Percentiles rank a stretch among this genome's conserved stretches.
These are phyloP conservation scores for Deroplatys truncata DNA, from an alignment of 2,888 invertebrate genomes.

Conservation along the genomic window DNA sequence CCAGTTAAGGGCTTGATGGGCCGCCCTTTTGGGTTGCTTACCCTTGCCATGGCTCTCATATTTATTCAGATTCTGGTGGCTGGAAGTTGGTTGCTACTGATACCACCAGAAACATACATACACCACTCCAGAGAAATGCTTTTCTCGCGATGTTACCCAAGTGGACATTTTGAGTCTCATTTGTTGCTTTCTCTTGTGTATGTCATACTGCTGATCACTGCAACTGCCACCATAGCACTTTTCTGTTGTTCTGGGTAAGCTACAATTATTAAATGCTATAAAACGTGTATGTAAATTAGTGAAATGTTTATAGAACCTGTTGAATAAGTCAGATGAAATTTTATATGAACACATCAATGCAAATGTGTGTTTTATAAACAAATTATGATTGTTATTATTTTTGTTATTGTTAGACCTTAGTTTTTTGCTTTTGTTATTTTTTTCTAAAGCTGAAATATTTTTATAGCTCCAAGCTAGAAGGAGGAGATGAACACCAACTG, in stretches of 20 bases:
- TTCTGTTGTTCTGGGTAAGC: constrained; percentile 24
- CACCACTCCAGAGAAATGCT: not conserved
- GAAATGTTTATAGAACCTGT: too few species aligned
- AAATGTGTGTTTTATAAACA: too few species aligned
- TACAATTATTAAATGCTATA: not conserved
- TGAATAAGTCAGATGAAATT: too few species aligned
- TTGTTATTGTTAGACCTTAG: not conserved
- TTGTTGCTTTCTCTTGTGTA: constrained; percentile 30
- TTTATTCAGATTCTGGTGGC: constrained; percentile 44
- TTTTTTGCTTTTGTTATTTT: not conserved
- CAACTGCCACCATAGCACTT: constrained; percentile 25
- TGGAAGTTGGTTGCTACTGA: constrained; percentile 45
- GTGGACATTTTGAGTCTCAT: constrained; percentile 27
- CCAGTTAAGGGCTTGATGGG: not conserved
- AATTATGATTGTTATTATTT: too few species aligned
- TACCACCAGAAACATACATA: constrained; percentile 36
- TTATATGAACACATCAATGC: too few species aligned
- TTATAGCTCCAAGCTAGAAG: not conserved
- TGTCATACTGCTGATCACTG: constrained; percentile 25
- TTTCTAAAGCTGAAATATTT: not conserved
- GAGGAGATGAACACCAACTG: not conserved
- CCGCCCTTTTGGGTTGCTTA: constrained; percentile 39
- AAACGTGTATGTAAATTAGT: not conserved
- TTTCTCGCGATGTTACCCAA: constrained; percentile 27
- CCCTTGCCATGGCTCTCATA: constrained; percentile 40